phyloP scores from a whole-genome alignment of 2,888 invertebrate genomes.

The Orchesellides sinensis region DNA sequence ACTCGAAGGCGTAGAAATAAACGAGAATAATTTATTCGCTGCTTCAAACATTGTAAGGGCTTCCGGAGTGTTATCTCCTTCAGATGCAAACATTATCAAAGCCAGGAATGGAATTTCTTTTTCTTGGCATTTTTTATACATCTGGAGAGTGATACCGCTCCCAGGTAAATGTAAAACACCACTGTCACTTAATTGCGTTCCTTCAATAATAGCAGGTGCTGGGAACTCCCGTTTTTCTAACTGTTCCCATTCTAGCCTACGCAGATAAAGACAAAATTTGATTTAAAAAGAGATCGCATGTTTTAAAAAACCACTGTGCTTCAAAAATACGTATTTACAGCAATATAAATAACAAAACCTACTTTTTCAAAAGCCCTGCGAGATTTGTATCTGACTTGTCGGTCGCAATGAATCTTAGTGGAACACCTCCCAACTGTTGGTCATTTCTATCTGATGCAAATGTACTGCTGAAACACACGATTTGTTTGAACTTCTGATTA shows the following conservation, averaged over 20 bases:
- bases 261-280: too few species aligned
- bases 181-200: background rate
- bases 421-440: conserved; percentile 80
- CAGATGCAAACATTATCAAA: conserved; percentile 87
- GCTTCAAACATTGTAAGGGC: conserved; percentile 81
- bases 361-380: conserved; percentile 42
- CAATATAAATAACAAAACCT: background rate
- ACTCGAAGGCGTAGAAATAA: background rate
- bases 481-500: conserved; percentile 77
- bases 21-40: conserved; percentile 49
- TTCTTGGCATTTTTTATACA: conserved; percentile 81
- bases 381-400: conserved; percentile 47
- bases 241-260: conserved; percentile 78
- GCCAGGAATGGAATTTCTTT: conserved; percentile 80
- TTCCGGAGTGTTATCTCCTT: conserved; percentile 91
- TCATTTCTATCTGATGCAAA: conserved; percentile 87
- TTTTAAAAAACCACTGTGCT: too few species aligned
- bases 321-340: too few species aligned
- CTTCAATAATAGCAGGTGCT: conserved; percentile 63
- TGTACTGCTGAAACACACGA: conserved; percentile 86
- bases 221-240: conserved; percentile 78
- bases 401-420: conserved; percentile 82
- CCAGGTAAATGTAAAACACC: conserved; percentile 81
- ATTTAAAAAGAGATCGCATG: too few species aligned
- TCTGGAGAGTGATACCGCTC: conserved; percentile 85